Evolutionary conservation across 2,888 invertebrate genomes (phyloP).

Genomic region (Leptogaster cylindrica): DNA sequence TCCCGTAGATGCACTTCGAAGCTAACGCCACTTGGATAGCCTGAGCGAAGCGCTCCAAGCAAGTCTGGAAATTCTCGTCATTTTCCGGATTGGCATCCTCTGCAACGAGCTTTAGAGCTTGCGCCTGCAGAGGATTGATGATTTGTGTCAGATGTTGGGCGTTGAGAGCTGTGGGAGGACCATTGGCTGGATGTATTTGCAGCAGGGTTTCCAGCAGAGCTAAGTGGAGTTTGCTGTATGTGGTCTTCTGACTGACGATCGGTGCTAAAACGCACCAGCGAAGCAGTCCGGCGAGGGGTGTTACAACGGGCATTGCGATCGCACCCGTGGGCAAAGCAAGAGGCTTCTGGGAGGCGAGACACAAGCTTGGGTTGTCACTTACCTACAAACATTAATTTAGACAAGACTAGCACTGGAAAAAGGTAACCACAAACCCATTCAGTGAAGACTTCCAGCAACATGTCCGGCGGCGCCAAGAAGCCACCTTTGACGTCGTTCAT

Average conservation of each 20-base stretch:
- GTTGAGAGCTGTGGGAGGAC: constrained; percentile 69
- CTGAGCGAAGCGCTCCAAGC: constrained; percentile 80
- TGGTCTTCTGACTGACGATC: constrained; percentile 61
- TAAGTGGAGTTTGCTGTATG: constrained; percentile 72
- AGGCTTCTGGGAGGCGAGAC: constrained; percentile 72
- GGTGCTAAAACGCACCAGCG: constrained; percentile 78
- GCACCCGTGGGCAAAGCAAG: constrained; percentile 76
- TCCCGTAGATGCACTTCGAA: constrained; percentile 80
- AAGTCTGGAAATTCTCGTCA: constrained; percentile 64
- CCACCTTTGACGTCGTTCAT: constrained; percentile 60
- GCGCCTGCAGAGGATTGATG: constrained; percentile 62
- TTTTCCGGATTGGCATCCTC: constrained; percentile 60
- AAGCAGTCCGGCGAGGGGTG: constrained; percentile 81
- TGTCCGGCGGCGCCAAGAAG: constrained; percentile 67
- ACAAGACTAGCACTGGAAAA: not conserved
- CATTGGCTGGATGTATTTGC: constrained; percentile 61
- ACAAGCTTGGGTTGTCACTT: constrained; percentile 69
- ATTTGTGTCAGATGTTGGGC: constrained; percentile 68
- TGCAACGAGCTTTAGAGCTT: constrained; percentile 59
- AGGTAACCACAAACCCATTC: constrained; percentile 68
- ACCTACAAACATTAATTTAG: constrained; percentile 60
- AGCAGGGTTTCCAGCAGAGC: constrained; percentile 71
- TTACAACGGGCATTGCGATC: constrained; percentile 83
- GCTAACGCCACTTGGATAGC: constrained; percentile 81
- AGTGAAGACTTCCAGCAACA: constrained; percentile 72